Evolutionary conservation across 2,888 invertebrate species (phyloP), one percentile per base, ranked within the genome.

Genomic region (Clunio marinus): DNA sequence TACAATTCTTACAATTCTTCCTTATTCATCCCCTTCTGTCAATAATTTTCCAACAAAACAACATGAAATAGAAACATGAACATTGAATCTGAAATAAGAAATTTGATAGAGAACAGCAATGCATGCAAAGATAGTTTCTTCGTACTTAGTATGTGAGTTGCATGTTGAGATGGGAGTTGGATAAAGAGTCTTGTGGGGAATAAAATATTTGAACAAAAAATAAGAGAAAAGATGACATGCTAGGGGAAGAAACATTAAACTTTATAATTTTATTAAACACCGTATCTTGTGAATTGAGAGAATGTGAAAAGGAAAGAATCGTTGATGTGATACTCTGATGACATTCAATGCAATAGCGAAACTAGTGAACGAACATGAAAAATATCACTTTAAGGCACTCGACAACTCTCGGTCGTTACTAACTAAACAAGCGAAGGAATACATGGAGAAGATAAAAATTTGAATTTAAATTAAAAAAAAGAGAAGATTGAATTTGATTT

Each of bases 401-500:
- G 13, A 27, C 5, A 10, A 32, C 4, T 7, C 32, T 7, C n/a
- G n/a, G n/a, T n/a, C n/a, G n/a, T n/a, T n/a, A n/a, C n/a, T n/a
- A n/a, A n/a, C n/a, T n/a, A n/a, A n/a, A n/a, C 51, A 22, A 51
- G 22, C 22, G 51, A 51, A 51, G 13, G 25, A 57, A 27, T 25
- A 20, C 2, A 27, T 13, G 22, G 15, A 57, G 57, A 27, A 57
- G 25, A 57, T 27, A 66, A 66, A 60, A 66, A 66, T 66, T 51
- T 66, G 65, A 66, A 66, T 66, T 66, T 66, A 66, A 66, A 66
- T 66, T 66, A 66, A 66, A 66, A 66, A 66, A n/a, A n/a, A n/a
- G n/a, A n/a, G n/a, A n/a, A n/a, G n/a, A n/a, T n/a, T 51, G 27
- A 51, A 51, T 66, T 59, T 59, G 59, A 35, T 59, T 28, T 59